phyloP scores from a whole-genome alignment of 1,140 invertebrate species.

The Sesamia nonagrioides region DNA sequence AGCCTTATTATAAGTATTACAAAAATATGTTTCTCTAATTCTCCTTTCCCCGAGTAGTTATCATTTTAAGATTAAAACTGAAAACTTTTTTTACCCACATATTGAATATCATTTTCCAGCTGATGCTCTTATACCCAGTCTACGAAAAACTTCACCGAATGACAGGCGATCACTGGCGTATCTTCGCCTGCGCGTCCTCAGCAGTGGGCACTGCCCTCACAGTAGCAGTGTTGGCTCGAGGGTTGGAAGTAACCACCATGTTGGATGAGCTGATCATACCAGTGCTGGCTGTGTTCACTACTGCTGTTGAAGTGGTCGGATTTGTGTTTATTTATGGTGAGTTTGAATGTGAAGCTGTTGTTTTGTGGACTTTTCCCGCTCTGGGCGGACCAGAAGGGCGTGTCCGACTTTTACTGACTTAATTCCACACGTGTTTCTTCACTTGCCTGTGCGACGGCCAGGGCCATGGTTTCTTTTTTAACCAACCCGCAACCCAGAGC shows the following conservation, averaged over 20 bases:
- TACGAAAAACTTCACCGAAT: conserved; percentile 77
- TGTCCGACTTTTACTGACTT: no score
- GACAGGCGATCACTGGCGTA: conserved; percentile 73
- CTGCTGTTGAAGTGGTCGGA: conserved; percentile 75
- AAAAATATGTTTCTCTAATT: no score
- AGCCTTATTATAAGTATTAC: no score
- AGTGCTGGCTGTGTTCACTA: conserved; percentile 72
- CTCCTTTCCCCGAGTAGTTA: no score
- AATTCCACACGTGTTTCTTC: no score
- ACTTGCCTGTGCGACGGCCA: no score
- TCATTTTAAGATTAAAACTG: not conserved
- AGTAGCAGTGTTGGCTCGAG: conserved; percentile 71
- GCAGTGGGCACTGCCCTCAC: conserved; percentile 76
- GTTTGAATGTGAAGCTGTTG: not conserved
- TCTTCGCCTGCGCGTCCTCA: conserved; percentile 74
- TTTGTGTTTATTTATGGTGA: conserved; percentile 83
- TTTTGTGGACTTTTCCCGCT: no score
- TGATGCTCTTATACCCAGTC: conserved; percentile 75
- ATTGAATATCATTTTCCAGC: conserved; percentile 64
- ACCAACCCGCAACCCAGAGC: no score
- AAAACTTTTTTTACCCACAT: not conserved
- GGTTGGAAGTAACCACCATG: conserved; percentile 66
- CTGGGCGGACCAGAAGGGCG: no score
- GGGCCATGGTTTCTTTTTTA: no score
- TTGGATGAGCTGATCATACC: conserved; percentile 76